These are phyloP conservation scores for Gymnocephalus cernua DNA, from an alignment of 2,113 vertebrate genomes.

Conservation along the genomic window DNA sequence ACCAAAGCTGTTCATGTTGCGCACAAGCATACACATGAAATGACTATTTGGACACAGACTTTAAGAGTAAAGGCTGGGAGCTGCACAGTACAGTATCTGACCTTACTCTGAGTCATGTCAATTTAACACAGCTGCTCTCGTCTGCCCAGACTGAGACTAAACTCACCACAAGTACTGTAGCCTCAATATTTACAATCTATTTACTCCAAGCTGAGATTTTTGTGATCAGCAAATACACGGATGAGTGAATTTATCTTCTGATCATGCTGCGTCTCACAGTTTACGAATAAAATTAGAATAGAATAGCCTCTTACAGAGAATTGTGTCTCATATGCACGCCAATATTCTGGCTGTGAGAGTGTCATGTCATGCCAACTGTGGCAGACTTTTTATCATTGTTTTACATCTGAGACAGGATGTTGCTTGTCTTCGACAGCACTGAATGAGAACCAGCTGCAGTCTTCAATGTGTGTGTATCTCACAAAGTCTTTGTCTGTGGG, in stretches of 20 bases:
- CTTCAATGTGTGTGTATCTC: constrained; percentile 39
- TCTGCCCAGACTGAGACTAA: constrained; percentile 48
- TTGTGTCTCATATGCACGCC: neutral
- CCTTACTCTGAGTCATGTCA: constrained; percentile 48
- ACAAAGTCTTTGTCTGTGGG: constrained; percentile 79
- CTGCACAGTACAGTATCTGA: constrained; percentile 14
- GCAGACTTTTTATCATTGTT: constrained; percentile 69
- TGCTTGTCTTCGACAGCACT: constrained; percentile 57
- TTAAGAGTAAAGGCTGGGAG: constrained; percentile 7
- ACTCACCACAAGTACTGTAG: constrained; percentile 42
- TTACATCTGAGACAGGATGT: constrained; percentile 83
- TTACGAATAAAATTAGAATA: neutral
- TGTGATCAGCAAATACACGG: constrained; percentile 4
- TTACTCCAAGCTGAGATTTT: constrained; percentile 43
- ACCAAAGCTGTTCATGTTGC: constrained; percentile 7
- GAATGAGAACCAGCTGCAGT: constrained; percentile 86
- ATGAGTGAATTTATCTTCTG: constrained; percentile 37
- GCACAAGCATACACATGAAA: neutral
- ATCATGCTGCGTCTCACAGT: constrained; percentile 8
- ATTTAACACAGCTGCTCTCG: constrained; percentile 48
- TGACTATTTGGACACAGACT: neutral
- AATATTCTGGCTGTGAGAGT: constrained; percentile 14
- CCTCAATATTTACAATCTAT: constrained; percentile 72
- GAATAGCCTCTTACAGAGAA: constrained; percentile 10
- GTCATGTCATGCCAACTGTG: constrained; percentile 36